Base-by-base conservation (phyloP, 2,797 vertebrate genomes). In the Scarus forsteni region DNA sequence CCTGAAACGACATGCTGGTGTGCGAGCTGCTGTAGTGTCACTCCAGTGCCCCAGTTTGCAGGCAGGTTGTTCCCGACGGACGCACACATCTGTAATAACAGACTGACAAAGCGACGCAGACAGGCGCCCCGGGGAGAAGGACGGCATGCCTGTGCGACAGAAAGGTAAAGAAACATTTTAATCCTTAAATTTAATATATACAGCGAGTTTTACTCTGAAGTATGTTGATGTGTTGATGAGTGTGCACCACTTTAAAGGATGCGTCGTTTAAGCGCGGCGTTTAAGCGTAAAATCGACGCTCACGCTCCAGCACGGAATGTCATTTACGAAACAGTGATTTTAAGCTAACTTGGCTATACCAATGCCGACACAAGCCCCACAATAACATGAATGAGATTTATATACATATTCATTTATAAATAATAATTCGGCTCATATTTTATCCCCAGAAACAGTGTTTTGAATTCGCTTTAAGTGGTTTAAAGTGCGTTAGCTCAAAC, bases 131-230 rank as follows among this genome's bases (percentile, higher is more conserved):
- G n/a, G 39, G 49, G 73, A 48, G 51, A 8, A 52, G 49, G 75
- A 48, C 85, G 85, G 13, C 80, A 93, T 92, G 92, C 90, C 91
- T 9, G 83, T 92, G 71, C 83, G 85, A 84, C 92, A 93, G 83
- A 92, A 89, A 91, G 92, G 92, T 93, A 84, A 68, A 58, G 36
- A 1, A 51, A 15, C 3, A n/a, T 43, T 4, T 13, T 15, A 1
- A 4, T 10, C 13, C 6, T 56, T 43, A 40, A 8, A 18, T 18
- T 38, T 16, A 1, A 13, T 13, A 0, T 40, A 1, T 43, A 5
- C 0, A 3, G 13, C 6, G 0, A n/a, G 1, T 35, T 7, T 9
- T 1, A 1, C 0, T 1, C 3, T 13, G 8, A 11, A 1, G 13
- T 8, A 3, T 10, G 1, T 6, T 8, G 9, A 6, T 56, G 39